Evolutionary conservation across 2,797 vertebrate genomes (phyloP), one percentile per base, ranked within the genome.

Genomic region (Chaetodon trifasciatus): DNA sequence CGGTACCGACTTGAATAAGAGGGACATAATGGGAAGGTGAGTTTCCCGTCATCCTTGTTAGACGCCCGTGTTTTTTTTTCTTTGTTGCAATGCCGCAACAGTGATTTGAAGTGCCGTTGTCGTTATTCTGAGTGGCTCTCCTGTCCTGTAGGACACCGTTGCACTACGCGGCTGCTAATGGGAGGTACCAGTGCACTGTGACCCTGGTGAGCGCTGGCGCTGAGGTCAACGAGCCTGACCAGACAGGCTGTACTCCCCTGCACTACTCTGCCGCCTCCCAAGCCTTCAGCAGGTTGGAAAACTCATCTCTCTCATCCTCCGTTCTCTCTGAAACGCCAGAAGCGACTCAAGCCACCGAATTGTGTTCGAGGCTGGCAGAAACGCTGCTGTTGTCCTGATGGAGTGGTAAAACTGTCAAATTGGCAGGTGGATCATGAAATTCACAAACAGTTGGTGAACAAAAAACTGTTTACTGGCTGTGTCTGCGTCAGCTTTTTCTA

Each of bases 151-250:
- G 98, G 96, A 97, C 97, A 81, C 96, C 98, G 50, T 96, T 99
- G 96, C 98, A 99, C 96, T 99, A 99, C 76, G 96, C 98, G 70
- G 96, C 97, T 79, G 97, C 97, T 92, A 99, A 98, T 4, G 97
- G 98, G 93, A 97, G 96, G 88, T 99, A 98, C 91, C 97, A 98
- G 96, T 99, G 98, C 92, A 97, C 96, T 6, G 97, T 97, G 94
- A 97, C 97, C 0, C 94, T 99, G 93, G 97, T 99, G 87, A 97
- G 96, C 5, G 96, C 97, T 17, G 97, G 97, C 88, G 97, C 97
- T 67, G 95, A 96, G 84, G 95, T 98, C 91, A 97, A 97, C 0
- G 97, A 97, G 92, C 94, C 95, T 3, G 98, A 99, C 93, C 95
- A 96, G 82, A 97, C 96, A 83, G 97, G 98, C 93, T 99, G 98